Percentiles rank a stretch among this genome's conserved stretches.
Conservation (phyloP, 2,113 vertebrate genomes). For the Aramus guarauna region DNA sequence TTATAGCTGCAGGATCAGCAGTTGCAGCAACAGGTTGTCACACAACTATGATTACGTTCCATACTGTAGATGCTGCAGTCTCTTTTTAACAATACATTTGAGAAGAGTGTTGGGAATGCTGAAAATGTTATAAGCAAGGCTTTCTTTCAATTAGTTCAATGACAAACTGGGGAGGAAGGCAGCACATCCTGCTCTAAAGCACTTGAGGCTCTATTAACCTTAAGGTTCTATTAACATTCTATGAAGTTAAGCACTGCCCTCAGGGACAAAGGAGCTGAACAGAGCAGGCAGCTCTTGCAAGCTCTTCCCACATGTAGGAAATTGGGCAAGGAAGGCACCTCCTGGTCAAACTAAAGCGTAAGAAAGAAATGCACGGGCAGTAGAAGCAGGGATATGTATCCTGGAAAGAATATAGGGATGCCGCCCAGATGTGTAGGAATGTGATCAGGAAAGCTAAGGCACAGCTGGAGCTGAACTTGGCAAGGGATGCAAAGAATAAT, state of each 20-base stretch:
- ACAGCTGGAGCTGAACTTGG: background rate
- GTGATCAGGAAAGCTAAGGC: background rate
- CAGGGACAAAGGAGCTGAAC: background rate
- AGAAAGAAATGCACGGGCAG: background rate
- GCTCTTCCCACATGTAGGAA: background rate
- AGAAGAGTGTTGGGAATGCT: background rate
- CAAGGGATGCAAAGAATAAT: too few species aligned
- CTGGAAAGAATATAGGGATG: background rate
- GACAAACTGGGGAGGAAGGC: background rate
- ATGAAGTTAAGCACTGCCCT: background rate
- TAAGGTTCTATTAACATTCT: background rate
- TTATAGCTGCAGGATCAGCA: background rate
- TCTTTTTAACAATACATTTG: background rate
- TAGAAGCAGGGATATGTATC: background rate
- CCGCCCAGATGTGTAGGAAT: background rate
- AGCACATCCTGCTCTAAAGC: background rate
- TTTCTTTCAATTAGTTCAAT: background rate
- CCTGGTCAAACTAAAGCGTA: background rate
- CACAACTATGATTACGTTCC: background rate
- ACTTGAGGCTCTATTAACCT: background rate
- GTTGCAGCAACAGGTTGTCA: background rate
- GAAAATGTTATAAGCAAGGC: background rate
- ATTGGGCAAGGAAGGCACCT: background rate
- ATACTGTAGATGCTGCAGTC: background rate
- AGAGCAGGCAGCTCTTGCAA: background rate